Evolutionary conservation across 2,888 invertebrate species (phyloP).

Genomic region (Melieria picta): DNA sequence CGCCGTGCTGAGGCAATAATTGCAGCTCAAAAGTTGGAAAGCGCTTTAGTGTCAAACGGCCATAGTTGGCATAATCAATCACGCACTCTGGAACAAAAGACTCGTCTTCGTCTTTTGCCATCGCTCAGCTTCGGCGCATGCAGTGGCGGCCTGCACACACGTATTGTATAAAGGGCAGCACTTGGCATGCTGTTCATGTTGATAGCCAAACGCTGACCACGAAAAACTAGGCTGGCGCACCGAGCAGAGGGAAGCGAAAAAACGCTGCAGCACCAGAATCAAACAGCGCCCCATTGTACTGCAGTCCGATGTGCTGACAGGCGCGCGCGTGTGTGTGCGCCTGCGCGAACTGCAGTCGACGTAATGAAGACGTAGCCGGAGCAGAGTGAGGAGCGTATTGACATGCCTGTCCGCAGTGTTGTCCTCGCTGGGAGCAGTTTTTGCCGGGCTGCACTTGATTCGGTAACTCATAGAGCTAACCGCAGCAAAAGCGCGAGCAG

Average conservation of each 20-base stretch:
- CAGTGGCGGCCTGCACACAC: no score
- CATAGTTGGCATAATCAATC: no score
- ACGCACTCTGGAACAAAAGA: no score
- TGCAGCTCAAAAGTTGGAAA: no score
- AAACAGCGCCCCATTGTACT: neutral
- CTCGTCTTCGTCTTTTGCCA: no score
- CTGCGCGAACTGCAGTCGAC: neutral
- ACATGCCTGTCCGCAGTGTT: conserved; percentile 7
- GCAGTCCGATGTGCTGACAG: conserved; percentile 19
- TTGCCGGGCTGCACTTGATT: neutral
- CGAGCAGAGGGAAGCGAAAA: neutral
- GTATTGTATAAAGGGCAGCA: no score
- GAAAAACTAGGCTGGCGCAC: no score
- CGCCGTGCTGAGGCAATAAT: no score
- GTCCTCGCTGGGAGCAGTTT: neutral
- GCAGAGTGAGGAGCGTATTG: neutral
- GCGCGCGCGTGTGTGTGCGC: conserved; percentile 6
- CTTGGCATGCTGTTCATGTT: no score
- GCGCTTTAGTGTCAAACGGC: no score
- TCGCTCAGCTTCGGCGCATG: no score
- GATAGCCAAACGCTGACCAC: no score
- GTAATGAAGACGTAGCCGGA: conserved; percentile 8
- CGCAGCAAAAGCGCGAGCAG: neutral
- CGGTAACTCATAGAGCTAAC: neutral
- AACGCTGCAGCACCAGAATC: conserved; percentile 2